Conservation (phyloP, 1,140 invertebrate species). For the Drosophila ogumai region DNA sequence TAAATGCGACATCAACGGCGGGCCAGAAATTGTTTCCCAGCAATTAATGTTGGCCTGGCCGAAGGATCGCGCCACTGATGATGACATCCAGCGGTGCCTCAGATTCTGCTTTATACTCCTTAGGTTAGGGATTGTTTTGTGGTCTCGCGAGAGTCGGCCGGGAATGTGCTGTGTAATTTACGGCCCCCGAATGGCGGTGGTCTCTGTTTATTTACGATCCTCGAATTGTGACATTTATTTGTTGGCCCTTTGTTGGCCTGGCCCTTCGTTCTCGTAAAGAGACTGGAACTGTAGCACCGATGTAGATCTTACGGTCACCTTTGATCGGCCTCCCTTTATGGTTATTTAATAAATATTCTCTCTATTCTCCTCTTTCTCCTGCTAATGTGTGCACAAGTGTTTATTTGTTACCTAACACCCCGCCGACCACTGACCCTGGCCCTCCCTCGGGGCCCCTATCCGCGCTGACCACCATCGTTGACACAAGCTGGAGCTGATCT, state of each 20-base stretch:
- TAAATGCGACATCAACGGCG: conserved; percentile 69
- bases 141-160: neutral
- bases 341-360: conserved; percentile 60
- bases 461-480: conserved; percentile 67
- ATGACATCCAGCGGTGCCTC: conserved; percentile 64
- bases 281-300: conserved; percentile 36
- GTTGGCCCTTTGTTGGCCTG: conserved; percentile 17
- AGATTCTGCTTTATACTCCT: neutral
- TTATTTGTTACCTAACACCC: conserved; percentile 83
- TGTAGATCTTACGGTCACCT: conserved; percentile 8
- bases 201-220: conserved; percentile 68
- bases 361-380: conserved; percentile 9
- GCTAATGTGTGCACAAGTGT: conserved; percentile 80
- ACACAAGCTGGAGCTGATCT: conserved; percentile 23
- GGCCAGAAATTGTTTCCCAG: conserved; percentile 56
- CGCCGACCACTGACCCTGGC: conserved; percentile 33
- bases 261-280: neutral
- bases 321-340: conserved; percentile 52
- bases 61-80: conserved; percentile 65
- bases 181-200: conserved; percentile 37
- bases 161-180: conserved; percentile 76
- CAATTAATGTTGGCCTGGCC: conserved; percentile 52
- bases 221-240: conserved; percentile 75
- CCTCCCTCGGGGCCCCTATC: conserved; percentile 20
- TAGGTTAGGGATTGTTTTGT: conserved; percentile 12